Evolutionary conservation across 2,113 vertebrate species (phyloP), one percentile per base, ranked within the genome.

Genomic region (Callionymus lyra): DNA sequence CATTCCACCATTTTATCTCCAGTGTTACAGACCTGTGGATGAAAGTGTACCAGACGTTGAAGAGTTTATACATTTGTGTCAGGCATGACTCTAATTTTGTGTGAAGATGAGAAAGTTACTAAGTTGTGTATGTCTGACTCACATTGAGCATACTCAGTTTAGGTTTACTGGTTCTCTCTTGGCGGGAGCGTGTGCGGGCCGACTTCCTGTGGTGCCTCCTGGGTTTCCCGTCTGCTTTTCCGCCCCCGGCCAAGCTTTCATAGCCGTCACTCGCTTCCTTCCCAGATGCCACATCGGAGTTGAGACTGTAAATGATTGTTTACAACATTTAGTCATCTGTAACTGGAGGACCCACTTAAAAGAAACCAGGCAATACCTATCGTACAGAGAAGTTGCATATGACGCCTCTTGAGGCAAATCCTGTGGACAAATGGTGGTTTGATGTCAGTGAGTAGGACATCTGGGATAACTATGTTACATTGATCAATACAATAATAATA

Each of bases 1-100:
- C 95, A 99, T 72, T 99, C 94, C 13, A 99, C 95, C 94, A 98
- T 98, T 84, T 99, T 99, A 77, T 99, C 94, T 0, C 94, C 95
- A 0, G 91, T 94, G 77, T 97, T 91, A 53, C 86, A 91, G 12
- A 99, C 95, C 95, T 98, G 63, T 38, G 21, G 16, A 27, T 27
- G 21, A 27, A 27, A 5, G 21, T 27, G 8, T 27, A 27, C 4
- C 21, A 27, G 8, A 27, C 8, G 8, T 27, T 27, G 21, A 27
- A 27, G 21, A 4, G 21, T 27, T n/a, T n/a, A n/a, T n/a, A n/a
- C n/a, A n/a, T n/a, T n/a, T n/a, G n/a, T n/a, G n/a, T n/a, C n/a
- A n/a, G n/a, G n/a, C n/a, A n/a, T n/a, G n/a, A n/a, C n/a, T n/a
- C n/a, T n/a, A n/a, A n/a, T n/a, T n/a, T n/a, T n/a, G n/a, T n/a